Conservation (phyloP, 2,888 invertebrate species). For the Ephialtes manifestator region DNA sequence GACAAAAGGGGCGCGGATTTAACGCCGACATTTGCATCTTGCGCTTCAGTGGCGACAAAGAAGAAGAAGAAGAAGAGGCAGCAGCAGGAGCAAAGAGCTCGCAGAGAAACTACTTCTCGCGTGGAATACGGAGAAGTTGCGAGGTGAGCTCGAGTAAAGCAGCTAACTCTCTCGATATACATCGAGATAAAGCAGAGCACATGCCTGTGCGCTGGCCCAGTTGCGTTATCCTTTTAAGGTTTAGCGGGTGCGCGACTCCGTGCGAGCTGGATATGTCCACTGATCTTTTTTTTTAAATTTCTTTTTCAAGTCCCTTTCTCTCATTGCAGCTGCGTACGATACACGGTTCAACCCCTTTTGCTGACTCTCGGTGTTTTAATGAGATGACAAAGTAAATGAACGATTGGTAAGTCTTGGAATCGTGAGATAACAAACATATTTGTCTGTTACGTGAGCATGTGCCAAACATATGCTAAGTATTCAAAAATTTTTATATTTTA, state of each 20-base stretch:
- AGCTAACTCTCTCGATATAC: slow-evolving; percentile 71
- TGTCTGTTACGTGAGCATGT: neutral
- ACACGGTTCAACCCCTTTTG: slow-evolving; percentile 21
- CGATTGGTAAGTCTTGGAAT: neutral
- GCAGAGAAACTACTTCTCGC: slow-evolving; percentile 56
- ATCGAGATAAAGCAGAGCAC: slow-evolving; percentile 73
- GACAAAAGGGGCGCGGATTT: slow-evolving; percentile 71
- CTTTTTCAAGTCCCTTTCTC: slow-evolving; percentile 43
- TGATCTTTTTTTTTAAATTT: slow-evolving; percentile 34
- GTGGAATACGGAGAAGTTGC: slow-evolving; percentile 59
- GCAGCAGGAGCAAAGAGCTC: slow-evolving; percentile 37
- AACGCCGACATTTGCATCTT: slow-evolving; percentile 74
- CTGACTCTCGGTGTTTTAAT: slow-evolving; percentile 52
- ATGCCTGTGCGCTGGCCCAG: slow-evolving; percentile 57
- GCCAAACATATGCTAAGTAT: too few species aligned
- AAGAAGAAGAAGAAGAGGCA: slow-evolving; percentile 36
- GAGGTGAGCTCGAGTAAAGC: slow-evolving; percentile 39
- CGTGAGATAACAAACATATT: neutral
- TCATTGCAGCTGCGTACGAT: slow-evolving; percentile 58
- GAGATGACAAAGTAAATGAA: slow-evolving; percentile 36
- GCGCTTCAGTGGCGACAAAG: slow-evolving; percentile 57
- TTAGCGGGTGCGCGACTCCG: slow-evolving; percentile 66
- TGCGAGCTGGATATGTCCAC: slow-evolving; percentile 55
- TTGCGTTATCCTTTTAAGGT: slow-evolving; percentile 71
- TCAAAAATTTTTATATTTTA: too few species aligned